Conservation (phyloP, 2,797 vertebrate species). For the Columba guinea region DNA sequence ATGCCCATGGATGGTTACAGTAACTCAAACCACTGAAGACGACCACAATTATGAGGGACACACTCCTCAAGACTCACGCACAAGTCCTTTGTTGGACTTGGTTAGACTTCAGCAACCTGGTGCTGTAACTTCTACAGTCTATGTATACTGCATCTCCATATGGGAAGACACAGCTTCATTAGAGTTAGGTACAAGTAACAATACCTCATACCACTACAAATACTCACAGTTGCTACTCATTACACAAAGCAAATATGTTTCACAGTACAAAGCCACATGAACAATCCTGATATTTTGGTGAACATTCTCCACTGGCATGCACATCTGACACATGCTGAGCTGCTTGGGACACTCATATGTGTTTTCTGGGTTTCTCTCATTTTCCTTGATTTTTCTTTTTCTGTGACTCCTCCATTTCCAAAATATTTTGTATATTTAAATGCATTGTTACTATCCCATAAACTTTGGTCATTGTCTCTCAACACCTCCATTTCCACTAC, state of each 20-base stretch:
- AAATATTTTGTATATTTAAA: conserved; percentile 25
- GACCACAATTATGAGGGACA: neutral
- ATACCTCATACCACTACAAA: neutral
- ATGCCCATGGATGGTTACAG: neutral
- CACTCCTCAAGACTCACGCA: neutral
- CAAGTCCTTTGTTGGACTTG: neutral
- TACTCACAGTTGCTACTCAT: neutral
- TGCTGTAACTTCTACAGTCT: neutral
- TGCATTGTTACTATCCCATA: neutral
- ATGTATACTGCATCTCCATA: neutral
- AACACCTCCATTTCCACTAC: neutral
- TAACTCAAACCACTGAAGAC: neutral
- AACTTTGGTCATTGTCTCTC: conserved; percentile 23
- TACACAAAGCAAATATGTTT: conserved; percentile 9
- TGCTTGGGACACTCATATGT: neutral
- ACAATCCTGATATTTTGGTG: conserved; percentile 39
- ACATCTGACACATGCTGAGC: neutral
- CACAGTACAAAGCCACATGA: conserved; percentile 24
- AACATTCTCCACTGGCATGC: conserved; percentile 20
- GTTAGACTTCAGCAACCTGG: neutral
- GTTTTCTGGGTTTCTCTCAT: conserved; percentile 19
- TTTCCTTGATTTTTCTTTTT: conserved; percentile 24
- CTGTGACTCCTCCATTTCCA: neutral
- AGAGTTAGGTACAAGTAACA: neutral
- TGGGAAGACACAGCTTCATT: neutral